These are phyloP conservation scores for Excalfactoria chinensis DNA, from an alignment of 2,113 vertebrate genomes.

Conservation along the genomic window DNA sequence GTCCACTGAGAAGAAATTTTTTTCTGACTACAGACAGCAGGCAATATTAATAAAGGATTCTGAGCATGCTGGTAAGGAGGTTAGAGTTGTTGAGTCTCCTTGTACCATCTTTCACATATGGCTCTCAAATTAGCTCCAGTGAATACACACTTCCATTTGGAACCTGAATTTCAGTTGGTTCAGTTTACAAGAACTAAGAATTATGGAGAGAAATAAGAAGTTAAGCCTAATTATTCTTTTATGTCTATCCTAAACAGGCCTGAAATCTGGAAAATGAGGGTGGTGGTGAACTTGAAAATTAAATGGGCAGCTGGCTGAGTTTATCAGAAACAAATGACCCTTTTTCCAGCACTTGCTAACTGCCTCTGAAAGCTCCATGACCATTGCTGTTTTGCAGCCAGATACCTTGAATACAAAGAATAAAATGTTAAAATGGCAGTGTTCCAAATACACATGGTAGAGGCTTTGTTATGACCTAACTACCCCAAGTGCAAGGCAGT, in stretches of 20 bases:
- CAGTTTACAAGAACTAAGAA: neutral
- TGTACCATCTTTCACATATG: neutral
- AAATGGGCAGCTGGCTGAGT: constrained; percentile 59
- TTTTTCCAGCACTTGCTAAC: neutral
- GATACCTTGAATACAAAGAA: constrained; percentile 1
- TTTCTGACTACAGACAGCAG: constrained; percentile 3
- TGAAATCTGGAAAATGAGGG: constrained; percentile 51
- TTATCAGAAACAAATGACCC: neutral
- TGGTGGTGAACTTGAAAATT: constrained; percentile 43
- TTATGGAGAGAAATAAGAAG: neutral
- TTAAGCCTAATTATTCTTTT: neutral
- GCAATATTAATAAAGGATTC: constrained; percentile 4
- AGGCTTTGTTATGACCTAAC: neutral
- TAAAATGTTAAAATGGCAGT: neutral
- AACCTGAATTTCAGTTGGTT: neutral
- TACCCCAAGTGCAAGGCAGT: neutral
- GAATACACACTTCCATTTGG: neutral
- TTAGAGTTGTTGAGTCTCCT: constrained; percentile 33
- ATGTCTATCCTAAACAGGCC: constrained; percentile 34
- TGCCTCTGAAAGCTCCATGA: constrained; percentile 39
- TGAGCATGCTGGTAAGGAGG: neutral
- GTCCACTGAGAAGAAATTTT: neutral
- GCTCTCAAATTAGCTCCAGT: constrained; percentile 26
- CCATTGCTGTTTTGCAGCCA: neutral
- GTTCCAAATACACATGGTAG: neutral